Percentiles rank a stretch among this genome's conserved stretches.
Conservation (phyloP, 2,113 vertebrate genomes). For the Anseranas semipalmata region DNA sequence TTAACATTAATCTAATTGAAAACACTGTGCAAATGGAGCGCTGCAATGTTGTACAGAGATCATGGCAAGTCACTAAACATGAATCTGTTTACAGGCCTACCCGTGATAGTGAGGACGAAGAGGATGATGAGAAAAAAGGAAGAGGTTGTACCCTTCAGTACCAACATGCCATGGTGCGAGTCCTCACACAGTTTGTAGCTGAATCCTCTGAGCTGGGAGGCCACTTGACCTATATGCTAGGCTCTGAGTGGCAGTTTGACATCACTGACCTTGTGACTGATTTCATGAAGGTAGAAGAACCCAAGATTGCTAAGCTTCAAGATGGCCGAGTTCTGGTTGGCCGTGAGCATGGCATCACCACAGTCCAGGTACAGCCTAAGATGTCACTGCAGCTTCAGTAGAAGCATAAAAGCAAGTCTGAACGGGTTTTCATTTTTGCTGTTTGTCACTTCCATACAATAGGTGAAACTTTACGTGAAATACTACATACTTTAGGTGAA, state of each 20-base stretch:
- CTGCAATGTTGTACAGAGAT: background rate
- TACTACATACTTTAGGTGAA: background rate
- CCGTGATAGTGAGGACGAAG: slow-evolving; percentile 95
- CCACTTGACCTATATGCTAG: slow-evolving; percentile 89
- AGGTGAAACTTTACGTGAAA: background rate
- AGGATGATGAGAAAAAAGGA: slow-evolving; percentile 92
- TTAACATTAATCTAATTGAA: background rate
- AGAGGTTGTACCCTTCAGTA: slow-evolving; percentile 94
- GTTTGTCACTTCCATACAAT: background rate
- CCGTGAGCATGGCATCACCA: slow-evolving; percentile 90
- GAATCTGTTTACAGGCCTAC: slow-evolving; percentile 82
- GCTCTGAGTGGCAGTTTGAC: slow-evolving; percentile 94
- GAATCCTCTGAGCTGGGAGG: slow-evolving; percentile 83
- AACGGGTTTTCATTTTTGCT: background rate
- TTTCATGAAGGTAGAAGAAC: slow-evolving; percentile 93
- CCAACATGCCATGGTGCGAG: slow-evolving; percentile 90
- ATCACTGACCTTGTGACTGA: slow-evolving; percentile 91
- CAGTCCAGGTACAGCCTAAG: slow-evolving; percentile 83
- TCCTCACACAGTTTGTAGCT: slow-evolving; percentile 93
- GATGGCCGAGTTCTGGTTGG: slow-evolving; percentile 88
- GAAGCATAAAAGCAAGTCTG: background rate
- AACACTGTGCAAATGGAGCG: background rate
- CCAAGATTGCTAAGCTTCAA: slow-evolving; percentile 85
- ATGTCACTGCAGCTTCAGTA: background rate
- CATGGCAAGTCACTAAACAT: background rate